Conservation (phyloP, 1,140 invertebrate genomes). For the Diploscapter pachys region DNA sequence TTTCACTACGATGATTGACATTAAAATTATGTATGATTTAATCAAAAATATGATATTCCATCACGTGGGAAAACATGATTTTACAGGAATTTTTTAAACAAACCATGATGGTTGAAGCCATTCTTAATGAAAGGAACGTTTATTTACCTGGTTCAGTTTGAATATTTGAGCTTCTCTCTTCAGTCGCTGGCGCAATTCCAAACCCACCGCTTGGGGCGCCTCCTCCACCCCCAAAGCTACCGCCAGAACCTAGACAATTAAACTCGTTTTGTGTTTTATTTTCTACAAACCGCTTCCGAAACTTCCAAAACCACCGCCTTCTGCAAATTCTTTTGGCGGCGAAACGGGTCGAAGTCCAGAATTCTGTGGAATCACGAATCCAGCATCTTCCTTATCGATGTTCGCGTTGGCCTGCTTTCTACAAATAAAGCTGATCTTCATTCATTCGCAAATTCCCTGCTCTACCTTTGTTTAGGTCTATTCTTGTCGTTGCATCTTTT, state of each 20-base stretch:
- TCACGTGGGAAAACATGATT: conserved; percentile 12
- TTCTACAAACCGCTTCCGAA: conserved; percentile 35
- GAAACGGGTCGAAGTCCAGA: conserved; percentile 55
- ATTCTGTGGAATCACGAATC: conserved; percentile 54
- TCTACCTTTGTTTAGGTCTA: conserved; percentile 26
- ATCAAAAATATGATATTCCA: not conserved
- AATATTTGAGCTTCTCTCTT: not conserved
- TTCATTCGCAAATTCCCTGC: not conserved
- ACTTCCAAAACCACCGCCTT: conserved; percentile 22
- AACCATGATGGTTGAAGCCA: too few species aligned
- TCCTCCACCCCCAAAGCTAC: conserved; percentile 35
- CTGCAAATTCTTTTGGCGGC: conserved; percentile 52
- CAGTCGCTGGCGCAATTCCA: conserved; percentile 16
- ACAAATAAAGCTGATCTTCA: not conserved
- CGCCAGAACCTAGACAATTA: conserved; percentile 6
- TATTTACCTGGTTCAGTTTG: too few species aligned
- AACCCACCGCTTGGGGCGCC: conserved; percentile 28
- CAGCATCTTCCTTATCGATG: conserved; percentile 18
- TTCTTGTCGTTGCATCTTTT: conserved; percentile 6
- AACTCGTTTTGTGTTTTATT: conserved; percentile 13
- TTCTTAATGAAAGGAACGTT: too few species aligned
- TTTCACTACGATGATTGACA: too few species aligned
- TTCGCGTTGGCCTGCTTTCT: conserved; percentile 29
- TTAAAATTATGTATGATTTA: not conserved
- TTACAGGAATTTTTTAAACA: not conserved